Evolutionary conservation across 2,888 invertebrate genomes (phyloP), one percentile per base, ranked within the genome.

Genomic region (Athripsodes cinereus): DNA sequence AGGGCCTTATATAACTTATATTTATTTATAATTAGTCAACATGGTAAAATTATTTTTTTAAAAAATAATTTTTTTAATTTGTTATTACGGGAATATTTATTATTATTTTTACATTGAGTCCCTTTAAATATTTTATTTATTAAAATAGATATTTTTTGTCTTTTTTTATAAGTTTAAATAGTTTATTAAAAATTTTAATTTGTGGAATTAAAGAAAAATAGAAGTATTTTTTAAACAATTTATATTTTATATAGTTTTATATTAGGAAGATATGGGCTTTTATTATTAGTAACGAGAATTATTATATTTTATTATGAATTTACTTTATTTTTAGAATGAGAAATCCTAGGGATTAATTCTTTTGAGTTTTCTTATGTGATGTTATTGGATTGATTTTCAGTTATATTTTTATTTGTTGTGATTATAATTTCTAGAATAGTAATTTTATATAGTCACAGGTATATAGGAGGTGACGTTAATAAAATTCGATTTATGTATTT

Each of bases 111-210:
- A 68, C 83, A 84, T 80, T 83, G 81, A 72, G 68, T 84, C 63
- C 81, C 82, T 66, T 79, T 84, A 75, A 84, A 83, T 82, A 69
- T 84, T 66, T 69, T 82, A 70, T 70, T 84, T 75, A 71, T 84
- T 69, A 80, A 78, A 65, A 70, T 79, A 67, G 79, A 80, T 69
- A 72, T 72, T 67, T 69, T 72, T 69, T 68, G 76, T 69, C 71
- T 79, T 70, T 81, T 75, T 69, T 71, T 81, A 72, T 76, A 76
- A 55, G 56, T 74, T 82, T 82, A 80, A 80, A 77, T 84, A 84
- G 80, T 85, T 85, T 82, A 83, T 74, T 50, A 64, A 82, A 83
- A 84, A 84, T 81, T 73, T 80, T 82, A 80, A 82, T 82, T 84
- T 85, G 83, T 85, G 83, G 78, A 67, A 59, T 82, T 79, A 81